phyloP scores from a whole-genome alignment of 2,888 invertebrate species.

The Masnerella sp. region DNA sequence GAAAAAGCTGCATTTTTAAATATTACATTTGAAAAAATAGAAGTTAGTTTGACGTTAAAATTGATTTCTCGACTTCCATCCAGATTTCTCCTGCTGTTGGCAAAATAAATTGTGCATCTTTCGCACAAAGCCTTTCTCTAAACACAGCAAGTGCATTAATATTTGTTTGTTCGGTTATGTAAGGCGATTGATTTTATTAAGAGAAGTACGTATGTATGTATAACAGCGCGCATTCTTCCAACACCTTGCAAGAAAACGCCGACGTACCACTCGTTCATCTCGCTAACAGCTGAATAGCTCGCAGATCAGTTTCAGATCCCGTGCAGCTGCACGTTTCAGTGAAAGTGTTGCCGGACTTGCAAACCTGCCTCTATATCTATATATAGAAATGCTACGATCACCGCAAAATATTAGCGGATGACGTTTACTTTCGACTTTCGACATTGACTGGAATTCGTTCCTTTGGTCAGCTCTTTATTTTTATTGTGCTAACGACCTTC shows the following conservation, averaged over 20 bases:
- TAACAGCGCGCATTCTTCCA: conserved; percentile 34
- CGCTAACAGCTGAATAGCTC: conserved; percentile 55
- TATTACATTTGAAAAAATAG: too few relatives aligned
- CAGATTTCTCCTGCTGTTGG: too few relatives aligned
- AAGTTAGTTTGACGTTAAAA: too few relatives aligned
- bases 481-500: conserved; percentile 23
- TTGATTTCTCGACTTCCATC: too few relatives aligned
- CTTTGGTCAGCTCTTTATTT: conserved; percentile 28
- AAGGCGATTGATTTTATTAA: conserved; percentile 30
- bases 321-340: conserved; percentile 48
- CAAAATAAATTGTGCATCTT: conserved; percentile 19
- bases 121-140: conserved; percentile 24
- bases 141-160: conserved; percentile 21
- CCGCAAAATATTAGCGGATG: conserved; percentile 53
- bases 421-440: conserved; percentile 59
- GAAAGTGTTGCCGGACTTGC: conserved; percentile 53
- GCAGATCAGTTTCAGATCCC: conserved; percentile 51
- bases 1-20: too few relatives aligned
- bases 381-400: conserved; percentile 53
- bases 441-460: conserved; percentile 51
- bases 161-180: conserved; percentile 31
- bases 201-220: conserved; percentile 8
- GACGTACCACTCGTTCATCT: conserved; percentile 51
- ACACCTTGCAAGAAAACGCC: conserved; percentile 42
- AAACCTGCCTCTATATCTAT: conserved; percentile 52